Conservation (phyloP, 2,888 invertebrate genomes). For the Sesamia inferens region DNA sequence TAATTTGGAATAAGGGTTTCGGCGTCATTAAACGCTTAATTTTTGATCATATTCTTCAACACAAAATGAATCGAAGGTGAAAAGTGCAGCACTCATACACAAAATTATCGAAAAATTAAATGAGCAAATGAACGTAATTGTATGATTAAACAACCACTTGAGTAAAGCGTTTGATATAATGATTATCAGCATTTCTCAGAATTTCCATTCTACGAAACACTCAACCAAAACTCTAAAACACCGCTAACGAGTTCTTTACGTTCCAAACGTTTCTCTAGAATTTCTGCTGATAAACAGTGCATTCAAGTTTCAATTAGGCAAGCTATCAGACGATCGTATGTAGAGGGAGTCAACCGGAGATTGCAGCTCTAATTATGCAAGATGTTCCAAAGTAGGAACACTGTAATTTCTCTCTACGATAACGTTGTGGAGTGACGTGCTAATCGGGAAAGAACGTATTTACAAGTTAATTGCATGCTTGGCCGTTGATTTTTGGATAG, state of each 20-base stretch:
- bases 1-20: too few relatives aligned
- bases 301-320: conserved; percentile 76
- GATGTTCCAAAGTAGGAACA: conserved; percentile 58
- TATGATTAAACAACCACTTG: too few relatives aligned
- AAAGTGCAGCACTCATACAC: background rate
- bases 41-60: too few relatives aligned
- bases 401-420: conserved; percentile 65
- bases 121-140: background rate
- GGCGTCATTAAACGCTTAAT: background rate
- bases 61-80: background rate
- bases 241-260: conserved; percentile 50
- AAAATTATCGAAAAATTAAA: background rate
- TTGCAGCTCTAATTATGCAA: conserved; percentile 78
- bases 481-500: conserved; percentile 38
- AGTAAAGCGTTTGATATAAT: background rate
- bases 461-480: conserved; percentile 62
- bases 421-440: conserved; percentile 58
- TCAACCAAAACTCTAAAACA: background rate
- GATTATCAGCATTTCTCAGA: background rate
- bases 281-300: conserved; percentile 70
- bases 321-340: conserved; percentile 72
- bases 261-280: conserved; percentile 55
- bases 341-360: conserved; percentile 74
- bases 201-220: conserved; percentile 2
- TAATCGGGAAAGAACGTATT: conserved; percentile 62